Evolutionary conservation across 1,140 invertebrate species (phyloP).

Genomic region (Drosophila carrolli): DNA sequence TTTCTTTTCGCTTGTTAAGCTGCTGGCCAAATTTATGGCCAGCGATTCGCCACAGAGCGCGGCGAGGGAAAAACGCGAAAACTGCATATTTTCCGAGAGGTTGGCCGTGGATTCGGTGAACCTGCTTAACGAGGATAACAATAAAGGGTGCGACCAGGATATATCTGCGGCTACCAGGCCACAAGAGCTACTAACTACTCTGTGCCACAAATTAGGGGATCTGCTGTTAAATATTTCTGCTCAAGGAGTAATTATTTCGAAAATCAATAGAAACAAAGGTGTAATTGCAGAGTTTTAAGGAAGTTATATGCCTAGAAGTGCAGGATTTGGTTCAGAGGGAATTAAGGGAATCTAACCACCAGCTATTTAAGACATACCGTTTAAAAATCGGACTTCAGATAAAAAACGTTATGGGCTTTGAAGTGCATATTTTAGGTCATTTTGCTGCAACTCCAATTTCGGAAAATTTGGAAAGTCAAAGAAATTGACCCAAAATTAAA

Average conservation of each 20-base stretch:
- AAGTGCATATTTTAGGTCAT: no score
- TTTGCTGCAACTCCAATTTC: no score
- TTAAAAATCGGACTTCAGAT: no score
- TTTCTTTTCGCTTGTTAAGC: constrained; percentile 47
- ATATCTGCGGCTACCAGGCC: constrained; percentile 9
- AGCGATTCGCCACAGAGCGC: constrained; percentile 10
- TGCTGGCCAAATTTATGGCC: constrained; percentile 53
- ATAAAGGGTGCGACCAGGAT: constrained; percentile 25
- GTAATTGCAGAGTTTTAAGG: no score
- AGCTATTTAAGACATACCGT: no score
- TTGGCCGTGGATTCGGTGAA: neutral
- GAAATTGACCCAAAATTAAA: no score
- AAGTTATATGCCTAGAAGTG: no score
- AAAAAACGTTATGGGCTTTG: no score
- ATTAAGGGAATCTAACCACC: no score
- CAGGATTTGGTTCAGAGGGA: no score
- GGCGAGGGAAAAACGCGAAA: neutral
- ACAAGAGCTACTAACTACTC: neutral
- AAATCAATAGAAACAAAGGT: no score
- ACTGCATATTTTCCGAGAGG: constrained; percentile 26
- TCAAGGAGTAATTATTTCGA: neutral
- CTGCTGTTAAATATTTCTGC: neutral
- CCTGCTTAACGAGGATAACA: constrained; percentile 44
- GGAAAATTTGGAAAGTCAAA: no score
- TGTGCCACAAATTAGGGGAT: constrained; percentile 5